Evolutionary conservation across 2,113 vertebrate genomes (phyloP), one percentile per base, ranked within the genome.

Genomic region (Semicossyphus pulcher): DNA sequence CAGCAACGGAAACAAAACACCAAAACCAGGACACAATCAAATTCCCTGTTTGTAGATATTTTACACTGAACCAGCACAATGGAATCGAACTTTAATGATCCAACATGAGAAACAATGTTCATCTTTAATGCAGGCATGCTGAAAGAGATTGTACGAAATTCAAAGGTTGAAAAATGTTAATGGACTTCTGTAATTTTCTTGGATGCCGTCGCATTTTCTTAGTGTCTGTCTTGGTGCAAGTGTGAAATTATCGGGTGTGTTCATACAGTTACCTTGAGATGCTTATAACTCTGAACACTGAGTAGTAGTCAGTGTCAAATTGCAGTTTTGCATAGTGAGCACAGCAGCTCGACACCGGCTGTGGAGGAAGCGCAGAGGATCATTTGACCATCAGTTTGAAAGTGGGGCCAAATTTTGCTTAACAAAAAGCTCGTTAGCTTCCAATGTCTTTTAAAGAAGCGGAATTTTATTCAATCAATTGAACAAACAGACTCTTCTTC

Each of bases 241-340:
- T 51, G 3, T 76, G 14, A 63, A 63, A 58, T 66, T 37, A 42
- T 15, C 5, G 58, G 70, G 53, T 63, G 32, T 80, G 77, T 72
- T 86, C n/a, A 58, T 63, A 3, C 76, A 48, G 41, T 42, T 36
- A 18, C 20, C 3, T n/a, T 26, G 20, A n/a, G 28, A 47, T 36
- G 34, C 10, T 44, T 26, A 36, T 23, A 49, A 31, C 20, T 11
- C 9, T 42, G 12, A 41, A 59, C 49, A 47, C n/a, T 10, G 31
- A 66, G 34, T 1, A 66, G 59, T 52, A 23, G n/a, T 36, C 14
- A 28, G 32, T 51, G 42, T 83, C 78, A 73, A 3, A 25, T 84
- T 41, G 52, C 78, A 70, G 62, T 47, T 89, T 87, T 85, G 62
- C 80, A 80, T 79, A 9, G 31, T n/a, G 10, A 62, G 21, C 42